Base-by-base conservation (phyloP, 2,888 invertebrate species). In the Tortricodes alternella region DNA sequence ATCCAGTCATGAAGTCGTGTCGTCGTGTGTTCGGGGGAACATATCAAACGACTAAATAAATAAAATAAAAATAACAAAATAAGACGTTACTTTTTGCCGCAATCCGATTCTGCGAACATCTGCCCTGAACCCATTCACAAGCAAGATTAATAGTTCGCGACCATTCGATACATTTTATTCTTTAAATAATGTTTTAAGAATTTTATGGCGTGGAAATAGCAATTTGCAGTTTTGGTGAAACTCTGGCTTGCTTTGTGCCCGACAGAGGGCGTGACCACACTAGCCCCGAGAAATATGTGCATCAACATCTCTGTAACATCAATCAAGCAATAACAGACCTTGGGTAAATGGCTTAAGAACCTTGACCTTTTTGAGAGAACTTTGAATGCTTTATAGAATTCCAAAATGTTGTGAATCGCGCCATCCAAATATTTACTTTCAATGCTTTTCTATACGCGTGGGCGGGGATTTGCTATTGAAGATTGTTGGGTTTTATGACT, bases 341-440 rank as follows among this genome's bases (percentile, higher is more conserved):
- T n/a, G n/a, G n/a, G n/a, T n/a, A n/a, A n/a, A n/a, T n/a, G n/a
- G n/a, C n/a, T n/a, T n/a, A n/a, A n/a, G n/a, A n/a, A n/a, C n/a
- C n/a, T n/a, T n/a, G n/a, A n/a, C n/a, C n/a, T n/a, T n/a, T n/a
- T n/a, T n/a, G n/a, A n/a, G n/a, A n/a, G n/a, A n/a, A n/a, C n/a
- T n/a, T n/a, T n/a, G n/a, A n/a, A n/a, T n/a, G n/a, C n/a, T 66
- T 72, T 11, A 72, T 67, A 70, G 23, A 13, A 49, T 21, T 43
- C 41, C 37, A 77, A 76, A 81, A 83, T 88, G 77, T 89, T 89
- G 73, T 88, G 88, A 83, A 73, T 62, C 65, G 53, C 71, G 67
- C 74, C 73, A 88, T 88, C 89, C 87, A 88, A 90, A 89, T 90
- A 90, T 90, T 89, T 83, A 89, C 87, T 85, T 84, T 73, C 67